A percentile compares a stretch with the other conserved stretches of the same genome.
Evolutionary conservation across 2,113 vertebrate genomes (phyloP).

Genomic region (Apaloderma vittatum): DNA sequence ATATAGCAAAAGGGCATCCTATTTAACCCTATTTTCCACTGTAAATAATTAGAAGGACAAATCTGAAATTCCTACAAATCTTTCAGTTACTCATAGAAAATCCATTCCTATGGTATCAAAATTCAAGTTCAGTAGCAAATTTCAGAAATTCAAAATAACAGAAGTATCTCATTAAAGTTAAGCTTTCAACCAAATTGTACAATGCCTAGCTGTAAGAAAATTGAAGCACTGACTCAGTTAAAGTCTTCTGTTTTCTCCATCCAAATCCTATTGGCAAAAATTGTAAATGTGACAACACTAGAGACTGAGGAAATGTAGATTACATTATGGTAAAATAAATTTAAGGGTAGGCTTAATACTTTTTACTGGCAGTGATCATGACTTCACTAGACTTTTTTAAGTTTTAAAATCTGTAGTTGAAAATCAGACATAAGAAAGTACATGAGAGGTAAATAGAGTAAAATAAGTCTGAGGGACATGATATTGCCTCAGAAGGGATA

Average conservation of each 20-base stretch:
- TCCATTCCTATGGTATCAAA: not conserved
- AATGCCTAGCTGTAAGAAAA: not conserved
- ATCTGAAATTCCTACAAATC: not conserved
- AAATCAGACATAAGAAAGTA: not conserved
- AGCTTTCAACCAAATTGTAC: not conserved
- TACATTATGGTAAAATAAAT: not conserved
- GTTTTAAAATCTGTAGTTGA: not conserved
- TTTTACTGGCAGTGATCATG: not conserved
- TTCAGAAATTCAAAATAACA: not conserved
- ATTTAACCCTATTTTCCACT: not conserved
- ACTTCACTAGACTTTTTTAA: not conserved
- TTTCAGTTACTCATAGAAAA: not conserved
- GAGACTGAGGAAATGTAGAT: not conserved
- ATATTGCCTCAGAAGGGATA: not conserved
- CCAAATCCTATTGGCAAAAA: not conserved
- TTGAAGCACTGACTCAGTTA: not conserved
- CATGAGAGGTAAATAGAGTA: not conserved
- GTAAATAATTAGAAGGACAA: not conserved
- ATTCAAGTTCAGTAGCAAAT: not conserved
- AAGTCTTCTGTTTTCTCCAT: not conserved
- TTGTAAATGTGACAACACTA: not conserved
- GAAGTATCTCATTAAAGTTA: not conserved
- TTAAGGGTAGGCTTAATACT: not conserved
- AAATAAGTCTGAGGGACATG: not conserved
- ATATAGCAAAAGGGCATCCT: not conserved